These are phyloP conservation scores for Eupithecia subfuscata DNA, from an alignment of 2,888 invertebrate genomes.

Conservation along the genomic window DNA sequence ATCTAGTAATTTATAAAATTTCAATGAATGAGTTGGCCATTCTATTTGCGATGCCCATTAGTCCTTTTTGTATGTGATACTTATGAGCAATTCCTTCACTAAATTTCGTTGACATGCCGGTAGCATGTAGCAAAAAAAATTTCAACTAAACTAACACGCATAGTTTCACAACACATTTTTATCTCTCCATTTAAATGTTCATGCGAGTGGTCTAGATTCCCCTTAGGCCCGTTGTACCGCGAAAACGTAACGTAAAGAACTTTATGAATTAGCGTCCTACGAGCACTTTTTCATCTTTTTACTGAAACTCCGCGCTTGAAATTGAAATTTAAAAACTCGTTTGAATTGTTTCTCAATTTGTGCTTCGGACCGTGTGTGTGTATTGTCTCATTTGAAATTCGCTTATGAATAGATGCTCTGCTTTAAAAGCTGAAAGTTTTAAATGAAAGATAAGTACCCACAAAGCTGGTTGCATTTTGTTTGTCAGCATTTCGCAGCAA, in stretches of 20 bases:
- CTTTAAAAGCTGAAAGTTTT: constrained; percentile 23
- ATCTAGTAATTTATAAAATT: too few species aligned
- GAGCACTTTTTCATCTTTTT: constrained; percentile 71
- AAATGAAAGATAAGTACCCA: not conserved
- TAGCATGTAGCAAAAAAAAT: too few species aligned
- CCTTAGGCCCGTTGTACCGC: constrained; percentile 59
- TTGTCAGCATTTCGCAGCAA: not conserved
- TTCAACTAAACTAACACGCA: not conserved
- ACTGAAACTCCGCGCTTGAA: constrained; percentile 65
- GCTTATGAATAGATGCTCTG: constrained; percentile 38
- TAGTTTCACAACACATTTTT: not conserved
- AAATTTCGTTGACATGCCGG: not conserved
- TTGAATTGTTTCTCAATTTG: constrained; percentile 50
- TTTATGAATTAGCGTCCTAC: constrained; percentile 81
- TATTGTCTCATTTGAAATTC: constrained; percentile 42
- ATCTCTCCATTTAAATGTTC: not conserved
- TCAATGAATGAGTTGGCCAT: too few species aligned
- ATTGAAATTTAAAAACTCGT: constrained; percentile 54
- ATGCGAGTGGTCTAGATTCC: not conserved
- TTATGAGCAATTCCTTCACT: not conserved
- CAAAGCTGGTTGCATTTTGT: not conserved
- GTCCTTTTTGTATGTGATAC: too few species aligned
- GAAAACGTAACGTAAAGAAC: constrained; percentile 79
- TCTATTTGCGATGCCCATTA: too few species aligned
- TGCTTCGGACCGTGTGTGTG: constrained; percentile 44